Evolutionary conservation across 35 echinoderm and acorn worm genomes (phyloP).

Genomic region (Apostichopus japonicus): DNA sequence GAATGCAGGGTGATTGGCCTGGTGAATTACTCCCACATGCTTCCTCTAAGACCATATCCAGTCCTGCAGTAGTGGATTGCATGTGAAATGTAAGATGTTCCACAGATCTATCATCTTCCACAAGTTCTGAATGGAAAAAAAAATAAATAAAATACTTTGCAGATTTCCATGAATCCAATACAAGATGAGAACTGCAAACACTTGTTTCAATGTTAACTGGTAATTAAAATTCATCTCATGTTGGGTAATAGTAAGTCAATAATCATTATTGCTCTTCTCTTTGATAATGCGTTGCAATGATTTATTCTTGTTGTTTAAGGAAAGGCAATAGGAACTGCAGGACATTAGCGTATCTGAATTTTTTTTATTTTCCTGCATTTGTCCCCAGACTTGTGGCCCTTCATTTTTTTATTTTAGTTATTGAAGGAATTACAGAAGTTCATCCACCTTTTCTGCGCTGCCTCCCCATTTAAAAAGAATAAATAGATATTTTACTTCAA

Average conservation of each 20-base stretch:
- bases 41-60: neutral
- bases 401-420: neutral
- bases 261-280: too few relatives aligned
- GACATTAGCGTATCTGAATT: conserved; percentile 19
- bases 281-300: neutral
- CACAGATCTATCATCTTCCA: neutral
- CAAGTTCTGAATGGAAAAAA: neutral
- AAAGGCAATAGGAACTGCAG: neutral
- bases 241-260: neutral
- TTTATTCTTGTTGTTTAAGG: neutral
- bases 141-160: neutral
- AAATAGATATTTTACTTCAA: too few relatives aligned
- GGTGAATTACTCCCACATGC: neutral
- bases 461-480: too few relatives aligned
- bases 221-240: neutral
- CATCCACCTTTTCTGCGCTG: too few relatives aligned
- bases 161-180: neutral
- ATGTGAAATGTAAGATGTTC: neutral
- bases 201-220: neutral
- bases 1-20: neutral
- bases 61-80: neutral
- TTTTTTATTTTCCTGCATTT: neutral
- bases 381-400: conserved; percentile 19
- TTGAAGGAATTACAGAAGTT: conserved; percentile 9
- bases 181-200: neutral